Percentiles rank a stretch among this genome's conserved stretches.
These are phyloP conservation scores for Lepidurus arcticus DNA, from an alignment of 1,140 invertebrate species.

Conservation along the genomic window DNA sequence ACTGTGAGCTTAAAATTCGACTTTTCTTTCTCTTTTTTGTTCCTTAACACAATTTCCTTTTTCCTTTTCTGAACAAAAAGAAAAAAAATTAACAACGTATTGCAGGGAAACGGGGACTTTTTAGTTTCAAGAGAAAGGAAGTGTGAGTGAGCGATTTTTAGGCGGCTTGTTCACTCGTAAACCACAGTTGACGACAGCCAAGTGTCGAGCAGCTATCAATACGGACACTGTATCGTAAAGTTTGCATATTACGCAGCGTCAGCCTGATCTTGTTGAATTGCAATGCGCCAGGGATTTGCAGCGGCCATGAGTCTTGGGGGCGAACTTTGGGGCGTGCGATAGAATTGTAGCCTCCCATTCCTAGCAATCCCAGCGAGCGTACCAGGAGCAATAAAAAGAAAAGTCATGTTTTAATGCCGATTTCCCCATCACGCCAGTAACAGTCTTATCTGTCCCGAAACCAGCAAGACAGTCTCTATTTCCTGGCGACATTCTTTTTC, in stretches of 20 bases:
- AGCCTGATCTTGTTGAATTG: background rate
- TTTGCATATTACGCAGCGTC: background rate
- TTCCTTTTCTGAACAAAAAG: background rate
- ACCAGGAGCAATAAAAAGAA: too few relatives aligned
- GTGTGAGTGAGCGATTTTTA: background rate
- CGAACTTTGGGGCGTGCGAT: too few relatives aligned
- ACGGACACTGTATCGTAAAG: background rate
- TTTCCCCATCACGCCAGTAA: too few relatives aligned
- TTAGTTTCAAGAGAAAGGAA: background rate
- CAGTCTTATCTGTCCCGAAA: too few relatives aligned
- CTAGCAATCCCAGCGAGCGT: too few relatives aligned
- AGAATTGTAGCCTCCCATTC: too few relatives aligned
- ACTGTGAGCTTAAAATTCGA: background rate
- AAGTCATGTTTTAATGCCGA: too few relatives aligned
- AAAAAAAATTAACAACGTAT: background rate
- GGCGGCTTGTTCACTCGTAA: background rate
- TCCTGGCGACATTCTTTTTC: background rate
- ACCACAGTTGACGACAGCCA: background rate
- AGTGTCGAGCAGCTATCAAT: background rate
- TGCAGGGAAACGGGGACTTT: background rate
- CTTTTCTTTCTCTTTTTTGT: background rate
- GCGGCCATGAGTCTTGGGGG: too few relatives aligned
- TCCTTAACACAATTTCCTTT: background rate
- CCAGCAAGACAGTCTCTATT: too few relatives aligned
- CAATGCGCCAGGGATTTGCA: background rate